phyloP scores from a whole-genome alignment of 2,113 vertebrate genomes.

The Sinocyclocheilus grahami region DNA sequence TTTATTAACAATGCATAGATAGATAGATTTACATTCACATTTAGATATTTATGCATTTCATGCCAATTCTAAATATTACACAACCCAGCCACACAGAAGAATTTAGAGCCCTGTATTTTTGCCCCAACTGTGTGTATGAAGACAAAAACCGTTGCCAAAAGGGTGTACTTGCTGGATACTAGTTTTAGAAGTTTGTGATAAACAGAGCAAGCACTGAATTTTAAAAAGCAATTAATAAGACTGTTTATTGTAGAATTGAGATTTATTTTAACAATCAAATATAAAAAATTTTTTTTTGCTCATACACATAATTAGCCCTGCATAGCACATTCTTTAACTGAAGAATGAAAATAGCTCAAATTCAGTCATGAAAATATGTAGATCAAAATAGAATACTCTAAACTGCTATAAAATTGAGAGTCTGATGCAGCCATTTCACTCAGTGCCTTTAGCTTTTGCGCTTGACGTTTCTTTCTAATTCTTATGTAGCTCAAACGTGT shows the following conservation, averaged over 20 bases:
- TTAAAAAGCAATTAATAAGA: neutral
- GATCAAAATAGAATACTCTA: conserved; percentile 32
- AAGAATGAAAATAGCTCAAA: neutral
- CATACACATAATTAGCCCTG: neutral
- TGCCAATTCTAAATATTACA: neutral
- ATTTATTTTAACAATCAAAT: too few species aligned
- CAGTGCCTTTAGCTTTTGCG: neutral
- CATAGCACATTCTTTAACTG: neutral
- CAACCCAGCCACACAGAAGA: neutral
- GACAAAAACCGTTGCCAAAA: neutral
- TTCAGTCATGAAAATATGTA: neutral
- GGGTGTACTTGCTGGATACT: neutral
- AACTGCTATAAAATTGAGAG: conserved; percentile 39
- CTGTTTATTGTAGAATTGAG: too few species aligned
- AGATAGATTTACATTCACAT: neutral
- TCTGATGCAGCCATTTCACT: conserved; percentile 33
- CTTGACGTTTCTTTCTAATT: conserved; percentile 35
- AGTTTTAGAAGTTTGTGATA: neutral
- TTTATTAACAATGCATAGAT: neutral
- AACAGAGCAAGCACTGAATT: neutral
- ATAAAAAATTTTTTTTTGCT: neutral
- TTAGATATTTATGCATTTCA: neutral
- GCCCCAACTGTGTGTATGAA: neutral
- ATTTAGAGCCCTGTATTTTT: neutral
- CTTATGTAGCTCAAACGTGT: conserved; percentile 22